Evolutionary conservation across 2,113 vertebrate genomes (phyloP).

Genomic region (Tursiops truncatus): DNA sequence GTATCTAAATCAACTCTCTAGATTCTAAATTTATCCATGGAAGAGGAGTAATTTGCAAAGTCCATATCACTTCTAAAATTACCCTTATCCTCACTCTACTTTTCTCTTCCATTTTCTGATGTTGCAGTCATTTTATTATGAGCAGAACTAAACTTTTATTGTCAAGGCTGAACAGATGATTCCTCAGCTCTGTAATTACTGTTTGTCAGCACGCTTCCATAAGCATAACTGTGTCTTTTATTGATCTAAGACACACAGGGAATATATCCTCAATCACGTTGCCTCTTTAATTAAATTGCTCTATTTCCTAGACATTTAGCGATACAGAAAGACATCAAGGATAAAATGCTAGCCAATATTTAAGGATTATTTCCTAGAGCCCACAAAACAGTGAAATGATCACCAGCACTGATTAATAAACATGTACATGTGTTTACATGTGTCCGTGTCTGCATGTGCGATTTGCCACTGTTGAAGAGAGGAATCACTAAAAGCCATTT

Average conservation of each 20-base stretch:
- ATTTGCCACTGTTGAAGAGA: slow-evolving; percentile 56
- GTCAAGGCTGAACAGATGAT: slow-evolving; percentile 51
- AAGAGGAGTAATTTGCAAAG: background rate
- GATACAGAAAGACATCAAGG: background rate
- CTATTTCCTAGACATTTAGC: slow-evolving; percentile 67
- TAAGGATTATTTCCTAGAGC: slow-evolving; percentile 63
- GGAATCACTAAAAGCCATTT: slow-evolving; percentile 64
- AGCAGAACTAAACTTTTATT: slow-evolving; percentile 58
- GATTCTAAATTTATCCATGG: slow-evolving; percentile 65
- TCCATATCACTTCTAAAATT: background rate
- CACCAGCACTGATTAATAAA: background rate
- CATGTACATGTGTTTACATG: too few species aligned
- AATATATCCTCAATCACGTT: background rate
- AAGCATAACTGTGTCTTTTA: slow-evolving; percentile 64
- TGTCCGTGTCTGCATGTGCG: background rate
- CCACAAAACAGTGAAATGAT: background rate
- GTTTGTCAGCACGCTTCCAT: slow-evolving; percentile 66
- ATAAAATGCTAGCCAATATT: slow-evolving; percentile 66
- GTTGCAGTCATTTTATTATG: background rate
- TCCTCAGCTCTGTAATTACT: slow-evolving; percentile 47
- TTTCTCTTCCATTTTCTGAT: background rate
- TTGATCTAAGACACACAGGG: slow-evolving; percentile 61
- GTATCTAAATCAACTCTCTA: slow-evolving; percentile 60
- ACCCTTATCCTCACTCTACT: background rate
- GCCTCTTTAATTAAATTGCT: slow-evolving; percentile 59